Evolutionary conservation across 2,113 vertebrate species (phyloP), one percentile per base, ranked within the genome.

Genomic region (Columba janthina): DNA sequence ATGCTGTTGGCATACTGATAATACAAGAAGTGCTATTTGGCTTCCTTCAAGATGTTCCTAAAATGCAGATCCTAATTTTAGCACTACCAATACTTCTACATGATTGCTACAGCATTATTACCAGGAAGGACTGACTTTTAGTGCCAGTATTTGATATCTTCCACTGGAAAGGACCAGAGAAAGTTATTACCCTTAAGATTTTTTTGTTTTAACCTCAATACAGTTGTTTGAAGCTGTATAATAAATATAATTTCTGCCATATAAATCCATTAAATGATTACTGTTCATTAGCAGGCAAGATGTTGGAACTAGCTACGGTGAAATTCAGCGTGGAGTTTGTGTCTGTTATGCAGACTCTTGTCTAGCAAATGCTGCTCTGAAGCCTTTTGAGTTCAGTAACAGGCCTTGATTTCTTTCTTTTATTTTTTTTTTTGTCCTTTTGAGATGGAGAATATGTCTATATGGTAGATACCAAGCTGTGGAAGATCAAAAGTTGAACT

Each of bases 381-480:
- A 96, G 75, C 72, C 60, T 95, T 82, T 72, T 42, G 50, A 89
- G 44, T 81, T 94, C 83, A 93, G 57, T 76, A 94, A 66, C 67
- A 83, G 60, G 58, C 78, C 51, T n/a, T 94, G 28, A 4, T 46
- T 67, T 20, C 40, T 38, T 64, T 40, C 46, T 71, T 53, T 26
- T 36, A 26, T 56, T 71, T 38, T 25, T 38, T 20, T 46, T 56
- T 14, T 67, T 28, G 9, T 57, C n/a, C 17, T 50, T 26, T 73
- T 85, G 28, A 56, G 2, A 38, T 77, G 32, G 75, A 64, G 64
- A 93, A 57, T 96, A 22, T 86, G 72, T 77, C 94, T 92, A 94
- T 96, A 89, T 97, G 96, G 93, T 93, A 75, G 88, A 72, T 96
- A 96, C 79, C 88, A 94, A 92, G 65, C 90, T 93, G 93, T 93